Percentiles rank a stretch among this genome's conserved stretches.
Evolutionary conservation across 2,113 vertebrate species (phyloP).

Genomic region (Myxocyprinus asiaticus): DNA sequence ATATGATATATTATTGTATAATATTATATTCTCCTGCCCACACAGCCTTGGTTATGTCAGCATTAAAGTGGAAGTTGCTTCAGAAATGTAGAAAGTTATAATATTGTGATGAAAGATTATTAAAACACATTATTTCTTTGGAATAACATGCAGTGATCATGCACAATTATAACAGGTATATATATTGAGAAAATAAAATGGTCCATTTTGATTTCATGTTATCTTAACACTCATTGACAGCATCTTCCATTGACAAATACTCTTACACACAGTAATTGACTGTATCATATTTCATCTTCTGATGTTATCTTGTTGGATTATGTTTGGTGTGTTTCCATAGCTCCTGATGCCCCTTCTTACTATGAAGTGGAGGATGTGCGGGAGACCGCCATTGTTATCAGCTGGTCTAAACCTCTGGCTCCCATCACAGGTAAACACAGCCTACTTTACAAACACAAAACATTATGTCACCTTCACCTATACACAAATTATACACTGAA

Average conservation of each 20-base stretch:
- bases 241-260: background rate
- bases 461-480: background rate
- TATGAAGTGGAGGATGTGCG: slow-evolving; percentile 84
- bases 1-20: no score
- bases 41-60: no score
- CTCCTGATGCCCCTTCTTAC: slow-evolving; percentile 87
- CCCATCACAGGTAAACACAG: slow-evolving; percentile 87
- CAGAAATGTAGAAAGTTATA: no score
- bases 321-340: slow-evolving; percentile 64
- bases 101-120: no score
- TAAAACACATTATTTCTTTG: no score
- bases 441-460: slow-evolving; percentile 2
- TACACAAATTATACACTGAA: background rate
- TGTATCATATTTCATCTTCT: background rate
- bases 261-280: background rate
- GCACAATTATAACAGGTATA: no score
- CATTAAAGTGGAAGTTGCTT: no score
- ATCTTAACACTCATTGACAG: background rate
- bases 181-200: no score
- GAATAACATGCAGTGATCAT: no score
- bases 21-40: no score
- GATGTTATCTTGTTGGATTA: background rate
- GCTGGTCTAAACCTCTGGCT: slow-evolving; percentile 93
- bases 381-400: slow-evolving; percentile 88
- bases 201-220: no score